Evolutionary conservation across 2,113 vertebrate genomes (phyloP).

Genomic region (Martes martes): DNA sequence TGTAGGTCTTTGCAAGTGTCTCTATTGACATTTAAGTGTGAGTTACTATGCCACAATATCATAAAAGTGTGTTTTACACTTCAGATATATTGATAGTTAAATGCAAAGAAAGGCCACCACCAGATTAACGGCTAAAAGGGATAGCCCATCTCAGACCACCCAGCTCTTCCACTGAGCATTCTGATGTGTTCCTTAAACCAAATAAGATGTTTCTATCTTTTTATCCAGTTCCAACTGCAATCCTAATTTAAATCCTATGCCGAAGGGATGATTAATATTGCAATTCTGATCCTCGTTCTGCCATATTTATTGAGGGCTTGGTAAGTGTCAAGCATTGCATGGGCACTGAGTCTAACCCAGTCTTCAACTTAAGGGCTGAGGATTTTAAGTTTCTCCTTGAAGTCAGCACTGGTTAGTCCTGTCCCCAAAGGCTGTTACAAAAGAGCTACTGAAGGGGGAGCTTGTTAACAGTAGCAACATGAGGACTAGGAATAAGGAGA

Average conservation of each 20-base stretch:
- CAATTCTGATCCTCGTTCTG: constrained; percentile 43
- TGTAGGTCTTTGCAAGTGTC: constrained; percentile 69
- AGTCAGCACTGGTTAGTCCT: background rate
- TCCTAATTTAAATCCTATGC: constrained; percentile 23
- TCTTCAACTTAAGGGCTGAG: background rate
- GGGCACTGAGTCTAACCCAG: background rate
- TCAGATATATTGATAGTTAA: constrained; percentile 74
- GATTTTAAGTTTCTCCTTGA: background rate
- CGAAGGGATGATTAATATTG: constrained; percentile 39
- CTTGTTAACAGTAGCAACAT: background rate
- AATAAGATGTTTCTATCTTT: constrained; percentile 37
- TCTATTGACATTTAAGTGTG: constrained; percentile 77
- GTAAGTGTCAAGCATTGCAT: background rate
- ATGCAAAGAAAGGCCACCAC: constrained; percentile 67
- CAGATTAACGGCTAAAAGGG: constrained; percentile 55
- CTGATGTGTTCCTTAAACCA: constrained; percentile 46
- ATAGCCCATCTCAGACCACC: constrained; percentile 59
- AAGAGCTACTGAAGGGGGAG: background rate
- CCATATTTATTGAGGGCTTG: constrained; percentile 28
- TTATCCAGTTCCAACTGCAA: constrained; percentile 39
- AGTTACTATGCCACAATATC: constrained; percentile 75
- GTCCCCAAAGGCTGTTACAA: background rate
- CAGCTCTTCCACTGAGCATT: constrained; percentile 43
- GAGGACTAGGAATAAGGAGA: background rate
- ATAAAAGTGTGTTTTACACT: constrained; percentile 73